Evolutionary conservation across 2,113 vertebrate genomes (phyloP), one percentile per base, ranked within the genome.

Genomic region (Prionailurus bengalensis): DNA sequence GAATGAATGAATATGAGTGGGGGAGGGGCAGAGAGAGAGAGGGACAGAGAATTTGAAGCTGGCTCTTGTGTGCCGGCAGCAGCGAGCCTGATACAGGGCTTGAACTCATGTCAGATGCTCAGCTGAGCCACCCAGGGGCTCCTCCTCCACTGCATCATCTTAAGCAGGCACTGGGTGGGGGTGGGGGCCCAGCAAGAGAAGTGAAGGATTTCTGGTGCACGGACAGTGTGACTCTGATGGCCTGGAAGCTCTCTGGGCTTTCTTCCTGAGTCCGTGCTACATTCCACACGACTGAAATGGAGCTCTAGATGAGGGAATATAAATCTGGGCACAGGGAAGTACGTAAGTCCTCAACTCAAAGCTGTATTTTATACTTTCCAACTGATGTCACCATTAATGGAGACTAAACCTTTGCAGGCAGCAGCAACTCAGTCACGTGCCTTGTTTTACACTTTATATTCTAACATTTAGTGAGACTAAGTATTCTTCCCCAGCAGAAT

Each of bases 181-280:
- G 33, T 5, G 25, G n/a, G 51, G 33, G 7, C 39, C 65, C 53
- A 71, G 29, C 0, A 0, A 79, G 33, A 71, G 42, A 81, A 66
- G 68, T 2, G 29, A 61, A 51, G 14, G 58, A 3, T 23, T 45
- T 91, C 33, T 15, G 53, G 19, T 14, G 68, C 9, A 14, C 0
- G 0, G 48, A 79, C 11, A 23, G 42, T 1, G 39, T 61, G 84
- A 78, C 61, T 45, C 74, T 16, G 11, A n/a, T 8, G 17, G n/a
- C 51, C 36, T 58, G 55, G 36, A 91, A 92, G 66, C 55, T 71
- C 66, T 86, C 48, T 42, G 36, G n/a, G 95, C 70, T 96, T 95
- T 94, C 85, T 93, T 91, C 48, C 79, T 61, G 73, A 76, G 55
- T 84, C 31, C n/a, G 33, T 42, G 15, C 74, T 33, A 33, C 16